Conservation (phyloP, 2,888 invertebrate species). For the Cataglyphis cursor region DNA sequence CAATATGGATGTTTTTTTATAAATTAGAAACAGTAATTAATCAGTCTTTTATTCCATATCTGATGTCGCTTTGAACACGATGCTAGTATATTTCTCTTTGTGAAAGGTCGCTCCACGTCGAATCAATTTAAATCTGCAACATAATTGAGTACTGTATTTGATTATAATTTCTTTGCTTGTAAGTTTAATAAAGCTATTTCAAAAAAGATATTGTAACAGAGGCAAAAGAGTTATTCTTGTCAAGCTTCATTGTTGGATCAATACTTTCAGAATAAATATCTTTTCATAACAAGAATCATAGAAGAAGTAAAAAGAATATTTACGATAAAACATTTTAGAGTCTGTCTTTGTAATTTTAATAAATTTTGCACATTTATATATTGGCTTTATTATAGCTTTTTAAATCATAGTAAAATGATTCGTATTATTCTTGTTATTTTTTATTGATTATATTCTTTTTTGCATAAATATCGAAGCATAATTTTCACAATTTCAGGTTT, state of each 20-base stretch:
- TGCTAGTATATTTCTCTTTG: conserved; percentile 29
- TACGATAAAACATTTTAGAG: background rate
- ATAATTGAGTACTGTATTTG: conserved; percentile 16
- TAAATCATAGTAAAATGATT: background rate
- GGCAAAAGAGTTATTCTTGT: conserved; percentile 43
- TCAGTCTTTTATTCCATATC: conserved; percentile 36
- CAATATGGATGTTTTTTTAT: conserved; percentile 5
- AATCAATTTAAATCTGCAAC: conserved; percentile 32
- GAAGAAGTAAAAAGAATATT: background rate
- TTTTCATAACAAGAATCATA: conserved; percentile 9
- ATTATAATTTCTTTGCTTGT: conserved; percentile 18
- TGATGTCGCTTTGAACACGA: conserved; percentile 18
- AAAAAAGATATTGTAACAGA: conserved; percentile 2
- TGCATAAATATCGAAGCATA: background rate
- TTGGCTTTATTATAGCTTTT: background rate
- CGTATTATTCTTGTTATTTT: background rate
- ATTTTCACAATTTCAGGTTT: background rate
- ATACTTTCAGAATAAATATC: conserved; percentile 42
- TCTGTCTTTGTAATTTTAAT: background rate
- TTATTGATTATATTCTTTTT: background rate
- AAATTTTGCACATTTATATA: background rate
- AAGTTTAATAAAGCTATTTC: background rate
- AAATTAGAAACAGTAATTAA: conserved; percentile 19
- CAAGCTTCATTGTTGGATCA: conserved; percentile 38
- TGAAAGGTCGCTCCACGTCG: background rate